Evolutionary conservation across 2,888 invertebrate genomes (phyloP), one percentile per base, ranked within the genome.

Genomic region (Eremobia ochroleuca): DNA sequence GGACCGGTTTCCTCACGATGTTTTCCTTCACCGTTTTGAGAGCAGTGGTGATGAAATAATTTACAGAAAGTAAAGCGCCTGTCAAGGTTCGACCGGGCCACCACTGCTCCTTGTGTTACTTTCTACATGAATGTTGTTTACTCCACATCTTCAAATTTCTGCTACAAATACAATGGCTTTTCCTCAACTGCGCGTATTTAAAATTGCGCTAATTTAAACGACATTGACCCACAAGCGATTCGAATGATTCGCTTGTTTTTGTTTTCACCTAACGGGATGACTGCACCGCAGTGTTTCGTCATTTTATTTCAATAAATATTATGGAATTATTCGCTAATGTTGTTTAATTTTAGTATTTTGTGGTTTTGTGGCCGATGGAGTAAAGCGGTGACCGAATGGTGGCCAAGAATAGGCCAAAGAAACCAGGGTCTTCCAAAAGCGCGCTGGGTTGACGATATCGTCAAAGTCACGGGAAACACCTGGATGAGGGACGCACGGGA

Each of bases 141-240:
- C 46, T 37, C 49, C 18, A 46, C 8, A 40, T 37, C 9, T 40
- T 31, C 21, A 67, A 28, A 34, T 40, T 9, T 43, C 46, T 34
- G 31, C 18, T 25, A 46, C 28, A 46, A 55, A 65, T 49, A 65
- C 52, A 31, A n/a, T 31, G 65, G 58, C 58, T 83, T 83, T 83
- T 83, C 83, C 81, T 83, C 71, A 55, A 59, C 46, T 4, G 62
- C 58, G 34, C 58, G 58, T 62, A 73, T 80, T 79, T 52, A 70
- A 74, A 80, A 31, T 71, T 13, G 68, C n/a, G 65, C 65, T 77
- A 75, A 83, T 70, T 34, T 59, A 79, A 76, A 80, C 62, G 83
- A 73, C 84, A 83, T 83, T 83, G 83, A 83, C 84, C 83, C 11
- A 68, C 55, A 76, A 71, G 59, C n/a, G 73, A 43, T 77, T 76